phyloP scores from a whole-genome alignment of 2,888 invertebrate genomes.

The Scaptomyza tumidula region DNA sequence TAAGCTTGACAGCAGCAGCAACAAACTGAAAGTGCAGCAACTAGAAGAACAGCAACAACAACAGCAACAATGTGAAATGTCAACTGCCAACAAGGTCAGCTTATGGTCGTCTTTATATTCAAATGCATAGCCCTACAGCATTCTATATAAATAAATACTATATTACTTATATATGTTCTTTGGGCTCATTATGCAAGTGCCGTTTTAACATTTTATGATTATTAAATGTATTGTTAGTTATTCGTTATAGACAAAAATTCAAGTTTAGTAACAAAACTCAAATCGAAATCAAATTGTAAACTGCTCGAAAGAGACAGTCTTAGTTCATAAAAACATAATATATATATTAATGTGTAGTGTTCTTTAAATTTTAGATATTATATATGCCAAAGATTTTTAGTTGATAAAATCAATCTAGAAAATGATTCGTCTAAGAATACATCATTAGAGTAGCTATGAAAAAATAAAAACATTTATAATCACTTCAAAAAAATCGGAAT shows the following conservation, averaged over 20 bases:
- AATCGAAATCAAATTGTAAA: constrained; percentile 57
- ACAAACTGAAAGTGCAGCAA: constrained; percentile 3
- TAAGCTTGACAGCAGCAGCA: constrained; percentile 51
- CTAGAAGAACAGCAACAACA: constrained; percentile 8
- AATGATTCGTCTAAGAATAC: not conserved
- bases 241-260: constrained; percentile 48
- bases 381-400: constrained; percentile 12
- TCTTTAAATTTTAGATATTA: constrained; percentile 12
- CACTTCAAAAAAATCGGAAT: constrained; percentile 1
- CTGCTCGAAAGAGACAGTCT: constrained; percentile 60
- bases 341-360: constrained; percentile 42
- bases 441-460: constrained; percentile 33
- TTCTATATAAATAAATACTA: constrained; percentile 36
- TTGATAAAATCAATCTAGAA: constrained; percentile 6
- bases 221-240: constrained; percentile 48
- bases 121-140: constrained; percentile 62
- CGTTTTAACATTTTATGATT: constrained; percentile 47
- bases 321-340: constrained; percentile 40
- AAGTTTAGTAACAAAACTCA: constrained; percentile 41
- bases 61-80: constrained; percentile 23
- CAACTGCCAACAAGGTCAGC: constrained; percentile 73
- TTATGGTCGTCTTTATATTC: constrained; percentile 72
- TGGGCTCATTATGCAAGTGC: constrained; percentile 35
- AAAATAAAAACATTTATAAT: constrained; percentile 3
- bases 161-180: constrained; percentile 30